phyloP scores from a whole-genome alignment of 2,113 vertebrate genomes.

The Aix galericulata region DNA sequence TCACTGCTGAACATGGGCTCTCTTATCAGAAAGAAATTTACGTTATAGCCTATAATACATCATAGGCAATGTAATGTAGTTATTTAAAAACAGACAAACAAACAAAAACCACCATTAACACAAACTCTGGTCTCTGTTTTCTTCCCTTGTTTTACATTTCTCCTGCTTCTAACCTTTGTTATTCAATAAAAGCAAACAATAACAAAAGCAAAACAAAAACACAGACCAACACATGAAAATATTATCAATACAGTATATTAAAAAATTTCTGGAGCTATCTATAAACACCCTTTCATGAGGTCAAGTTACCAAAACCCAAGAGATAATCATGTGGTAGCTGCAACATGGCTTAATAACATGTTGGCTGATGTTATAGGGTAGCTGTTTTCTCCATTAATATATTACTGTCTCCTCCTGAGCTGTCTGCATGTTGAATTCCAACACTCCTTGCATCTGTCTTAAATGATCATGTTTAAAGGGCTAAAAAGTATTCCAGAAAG shows the following conservation, averaged over 20 bases:
- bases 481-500: not conserved
- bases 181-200: not conserved
- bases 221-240: not conserved
- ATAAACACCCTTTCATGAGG: not conserved
- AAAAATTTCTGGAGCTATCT: not conserved
- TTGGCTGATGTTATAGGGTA: not conserved
- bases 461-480: not conserved
- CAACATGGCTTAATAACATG: not conserved
- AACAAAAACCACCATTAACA: not conserved
- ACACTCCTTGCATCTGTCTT: not conserved
- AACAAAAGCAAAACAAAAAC: not conserved
- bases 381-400: not conserved
- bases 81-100: not conserved
- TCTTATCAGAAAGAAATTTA: not conserved
- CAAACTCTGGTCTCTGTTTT: not conserved
- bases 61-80: not conserved
- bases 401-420: not conserved
- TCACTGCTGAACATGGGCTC: not conserved
- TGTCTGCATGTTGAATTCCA: not conserved
- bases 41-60: not conserved
- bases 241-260: not conserved
- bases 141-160: not conserved
- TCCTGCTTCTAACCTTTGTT: not conserved
- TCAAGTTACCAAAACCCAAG: not conserved
- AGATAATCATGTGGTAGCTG: not conserved